Evolutionary conservation across 1,140 invertebrate species (phyloP).

Genomic region (Drosophila nannoptera): DNA sequence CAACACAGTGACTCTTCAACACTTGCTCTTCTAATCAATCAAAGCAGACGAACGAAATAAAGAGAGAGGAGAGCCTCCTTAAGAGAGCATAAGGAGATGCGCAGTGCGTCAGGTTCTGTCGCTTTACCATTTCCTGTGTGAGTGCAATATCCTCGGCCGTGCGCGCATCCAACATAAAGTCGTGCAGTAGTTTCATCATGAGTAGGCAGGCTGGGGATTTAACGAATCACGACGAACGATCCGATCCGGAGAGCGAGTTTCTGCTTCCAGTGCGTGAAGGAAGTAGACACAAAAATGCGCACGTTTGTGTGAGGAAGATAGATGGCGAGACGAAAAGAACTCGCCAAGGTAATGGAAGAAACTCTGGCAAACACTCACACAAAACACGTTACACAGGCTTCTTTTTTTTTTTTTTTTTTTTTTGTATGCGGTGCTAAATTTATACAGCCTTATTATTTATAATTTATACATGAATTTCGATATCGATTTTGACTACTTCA

Average conservation of each 20-base stretch:
- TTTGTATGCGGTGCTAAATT: slow-evolving; percentile 31
- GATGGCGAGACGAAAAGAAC: neutral
- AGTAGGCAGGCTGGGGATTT: slow-evolving; percentile 29
- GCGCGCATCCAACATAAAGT: slow-evolving; percentile 74
- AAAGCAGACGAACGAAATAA: slow-evolving; percentile 22
- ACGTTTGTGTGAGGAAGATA: slow-evolving; percentile 1
- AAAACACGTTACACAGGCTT: slow-evolving; percentile 69
- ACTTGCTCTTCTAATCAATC: slow-evolving; percentile 31
- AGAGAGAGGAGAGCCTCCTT: neutral
- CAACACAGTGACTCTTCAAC: slow-evolving; percentile 2
- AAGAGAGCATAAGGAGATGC: neutral
- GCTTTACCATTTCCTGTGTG: slow-evolving; percentile 78
- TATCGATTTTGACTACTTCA: slow-evolving; percentile 57
- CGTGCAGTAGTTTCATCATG: slow-evolving; percentile 79
- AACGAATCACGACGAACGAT: slow-evolving; percentile 47
- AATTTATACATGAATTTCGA: slow-evolving; percentile 61
- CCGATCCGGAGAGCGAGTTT: slow-evolving; percentile 45
- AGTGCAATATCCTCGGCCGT: slow-evolving; percentile 75
- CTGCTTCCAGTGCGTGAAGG: slow-evolving; percentile 12
- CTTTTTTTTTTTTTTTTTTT: slow-evolving; percentile 29
- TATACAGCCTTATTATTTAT: slow-evolving; percentile 43
- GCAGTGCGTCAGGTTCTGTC: slow-evolving; percentile 3
- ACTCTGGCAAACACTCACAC: slow-evolving; percentile 8
- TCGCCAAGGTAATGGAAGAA: slow-evolving; percentile 12
- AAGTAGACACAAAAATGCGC: slow-evolving; percentile 17